phyloP scores from a whole-genome alignment of 2,113 vertebrate species.

The Oriolus oriolus region DNA sequence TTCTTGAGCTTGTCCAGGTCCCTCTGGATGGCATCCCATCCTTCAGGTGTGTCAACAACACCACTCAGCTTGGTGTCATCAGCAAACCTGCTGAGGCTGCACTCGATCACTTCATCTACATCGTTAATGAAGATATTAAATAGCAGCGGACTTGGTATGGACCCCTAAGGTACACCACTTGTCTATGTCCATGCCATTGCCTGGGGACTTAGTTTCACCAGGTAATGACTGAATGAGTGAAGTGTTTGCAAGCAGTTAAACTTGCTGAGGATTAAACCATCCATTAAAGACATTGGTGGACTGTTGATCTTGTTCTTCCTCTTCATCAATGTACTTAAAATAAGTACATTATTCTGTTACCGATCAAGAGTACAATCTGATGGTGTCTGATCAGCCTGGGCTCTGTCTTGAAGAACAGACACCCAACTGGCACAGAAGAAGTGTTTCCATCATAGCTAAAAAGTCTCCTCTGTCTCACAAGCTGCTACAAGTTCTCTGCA shows the following conservation, averaged over 20 bases:
- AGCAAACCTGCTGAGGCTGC: background rate
- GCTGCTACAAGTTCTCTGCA: background rate
- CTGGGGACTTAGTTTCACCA: background rate
- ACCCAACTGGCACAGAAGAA: background rate
- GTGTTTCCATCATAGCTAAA: background rate
- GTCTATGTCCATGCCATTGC: background rate
- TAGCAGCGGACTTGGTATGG: too few species aligned
- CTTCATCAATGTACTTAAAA: background rate
- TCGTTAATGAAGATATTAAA: background rate
- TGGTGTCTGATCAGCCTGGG: background rate
- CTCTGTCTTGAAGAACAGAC: background rate
- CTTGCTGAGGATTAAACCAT: background rate
- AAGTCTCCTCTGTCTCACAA: background rate
- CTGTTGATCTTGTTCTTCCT: background rate
- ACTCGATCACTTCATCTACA: background rate
- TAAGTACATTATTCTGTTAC: background rate
- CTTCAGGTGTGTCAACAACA: background rate
- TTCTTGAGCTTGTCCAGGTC: background rate
- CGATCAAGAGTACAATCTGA: background rate
- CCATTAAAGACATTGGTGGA: background rate
- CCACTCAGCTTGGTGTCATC: background rate
- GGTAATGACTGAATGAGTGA: background rate
- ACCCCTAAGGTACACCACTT: fast-evolving
- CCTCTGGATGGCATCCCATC: background rate
- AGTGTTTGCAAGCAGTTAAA: background rate